Percentiles rank a stretch among this genome's conserved stretches.
Evolutionary conservation across 1,140 invertebrate genomes (phyloP).

Genomic region (Aphelinus atriplicis): DNA sequence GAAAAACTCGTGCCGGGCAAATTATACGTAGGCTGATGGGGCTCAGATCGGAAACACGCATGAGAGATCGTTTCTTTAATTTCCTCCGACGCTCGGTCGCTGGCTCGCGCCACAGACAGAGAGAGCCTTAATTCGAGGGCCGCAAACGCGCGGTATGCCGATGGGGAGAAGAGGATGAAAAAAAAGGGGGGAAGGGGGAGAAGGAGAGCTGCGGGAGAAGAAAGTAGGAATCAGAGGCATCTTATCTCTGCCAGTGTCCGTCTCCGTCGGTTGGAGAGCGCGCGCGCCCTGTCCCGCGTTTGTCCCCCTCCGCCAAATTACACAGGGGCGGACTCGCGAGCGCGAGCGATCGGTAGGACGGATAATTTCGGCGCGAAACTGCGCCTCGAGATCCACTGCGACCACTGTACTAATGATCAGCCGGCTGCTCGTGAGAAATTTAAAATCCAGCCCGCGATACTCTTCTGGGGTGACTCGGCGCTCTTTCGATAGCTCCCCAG

Average conservation of each 20-base stretch:
- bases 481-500: too few relatives aligned
- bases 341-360: conserved; percentile 20
- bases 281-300: neutral
- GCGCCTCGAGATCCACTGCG: conserved; percentile 20
- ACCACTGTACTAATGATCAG: conserved; percentile 20
- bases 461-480: too few relatives aligned
- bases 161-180: neutral
- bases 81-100: conserved; percentile 15
- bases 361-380: conserved; percentile 36
- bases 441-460: conserved; percentile 4
- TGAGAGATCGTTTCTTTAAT: conserved; percentile 34
- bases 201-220: neutral
- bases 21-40: conserved; percentile 14
- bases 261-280: neutral
- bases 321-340: conserved; percentile 1
- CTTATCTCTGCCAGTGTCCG: conserved; percentile 14
- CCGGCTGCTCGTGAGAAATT: conserved; percentile 15
- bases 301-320: conserved; percentile 26
- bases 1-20: neutral
- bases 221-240: conserved; percentile 32
- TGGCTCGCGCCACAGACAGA: too few relatives aligned
- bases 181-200: neutral
- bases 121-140: conserved; percentile 3
- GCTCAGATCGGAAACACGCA: conserved; percentile 28
- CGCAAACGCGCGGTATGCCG: too few relatives aligned